A percentile compares a stretch with the other conserved stretches of the same genome.
Evolutionary conservation across 2,888 invertebrate genomes (phyloP).

Genomic region (Euphydryas editha): DNA sequence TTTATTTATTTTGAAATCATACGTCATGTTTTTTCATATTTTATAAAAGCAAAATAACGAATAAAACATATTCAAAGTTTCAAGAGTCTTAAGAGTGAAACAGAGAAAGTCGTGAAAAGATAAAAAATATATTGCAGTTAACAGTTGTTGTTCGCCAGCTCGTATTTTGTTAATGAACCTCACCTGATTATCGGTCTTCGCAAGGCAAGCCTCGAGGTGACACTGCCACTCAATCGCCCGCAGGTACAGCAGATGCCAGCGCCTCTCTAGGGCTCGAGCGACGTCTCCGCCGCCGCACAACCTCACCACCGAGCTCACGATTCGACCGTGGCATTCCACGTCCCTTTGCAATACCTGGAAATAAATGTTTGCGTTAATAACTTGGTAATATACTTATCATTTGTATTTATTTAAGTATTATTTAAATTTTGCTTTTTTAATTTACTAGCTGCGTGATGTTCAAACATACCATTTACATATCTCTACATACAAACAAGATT

Average conservation of each 20-base stretch:
- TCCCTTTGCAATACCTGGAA: slow-evolving; percentile 94
- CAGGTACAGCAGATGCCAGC: slow-evolving; percentile 95
- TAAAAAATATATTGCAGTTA: too few relatives aligned
- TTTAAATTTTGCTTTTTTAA: too few relatives aligned
- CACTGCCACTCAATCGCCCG: slow-evolving; percentile 96
- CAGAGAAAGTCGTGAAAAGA: too few relatives aligned
- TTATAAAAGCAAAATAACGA: too few relatives aligned
- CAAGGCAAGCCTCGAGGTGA: slow-evolving; percentile 91
- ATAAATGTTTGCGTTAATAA: slow-evolving; percentile 27
- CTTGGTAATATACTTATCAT: not conserved
- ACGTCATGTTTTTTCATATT: too few relatives aligned
- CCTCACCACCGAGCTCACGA: slow-evolving; percentile 90
- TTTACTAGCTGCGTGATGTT: too few relatives aligned
- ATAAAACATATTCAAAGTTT: too few relatives aligned
- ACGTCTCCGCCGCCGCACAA: slow-evolving; percentile 87
- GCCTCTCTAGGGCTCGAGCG: slow-evolving; percentile 90
- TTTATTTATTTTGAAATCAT: too few relatives aligned
- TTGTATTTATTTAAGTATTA: not conserved
- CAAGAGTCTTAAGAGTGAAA: too few relatives aligned
- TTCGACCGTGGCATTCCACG: slow-evolving; percentile 95
- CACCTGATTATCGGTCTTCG: slow-evolving; percentile 86
- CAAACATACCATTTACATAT: too few relatives aligned
- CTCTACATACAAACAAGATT: too few relatives aligned
- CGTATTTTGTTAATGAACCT: not conserved
- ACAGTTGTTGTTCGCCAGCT: not conserved